These are phyloP conservation scores for Thymelicus sylvestris DNA, from an alignment of 2,888 invertebrate species.

Conservation along the genomic window DNA sequence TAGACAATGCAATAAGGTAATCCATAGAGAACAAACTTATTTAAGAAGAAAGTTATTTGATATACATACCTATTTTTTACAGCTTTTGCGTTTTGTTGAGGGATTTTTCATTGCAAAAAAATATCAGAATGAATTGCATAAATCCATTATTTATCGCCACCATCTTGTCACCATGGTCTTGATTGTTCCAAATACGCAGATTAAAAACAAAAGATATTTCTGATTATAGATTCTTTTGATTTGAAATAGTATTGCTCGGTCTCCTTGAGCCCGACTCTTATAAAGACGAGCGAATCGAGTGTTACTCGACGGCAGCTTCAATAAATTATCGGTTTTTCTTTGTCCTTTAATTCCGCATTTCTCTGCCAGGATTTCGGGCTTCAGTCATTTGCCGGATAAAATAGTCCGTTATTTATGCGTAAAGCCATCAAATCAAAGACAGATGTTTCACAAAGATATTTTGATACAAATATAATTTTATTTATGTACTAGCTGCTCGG, in stretches of 20 bases:
- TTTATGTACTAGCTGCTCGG: too few relatives aligned
- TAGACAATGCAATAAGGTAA: not conserved
- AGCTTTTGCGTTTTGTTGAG: too few relatives aligned
- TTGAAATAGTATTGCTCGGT: constrained; percentile 27
- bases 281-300: constrained; percentile 22
- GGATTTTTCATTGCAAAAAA: too few relatives aligned
- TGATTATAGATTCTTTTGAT: constrained; percentile 25
- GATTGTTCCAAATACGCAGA: constrained; percentile 9
- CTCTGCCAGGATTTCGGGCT: constrained; percentile 7
- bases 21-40: not conserved
- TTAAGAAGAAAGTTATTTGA: not conserved
- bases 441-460: not conserved
- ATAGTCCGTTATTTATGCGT: not conserved
- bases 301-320: constrained; percentile 23
- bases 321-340: constrained; percentile 31
- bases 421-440: not conserved
- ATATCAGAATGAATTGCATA: too few relatives aligned
- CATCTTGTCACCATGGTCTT: not conserved
- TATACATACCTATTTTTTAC: too few relatives aligned
- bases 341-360: constrained; percentile 13
- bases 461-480: not conserved
- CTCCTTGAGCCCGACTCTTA: constrained; percentile 28
- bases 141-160: not conserved
- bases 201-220: constrained; percentile 12
- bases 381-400: constrained; percentile 8